These are phyloP conservation scores for Grapholita molesta DNA, from an alignment of 1,140 invertebrate genomes.

Conservation along the genomic window DNA sequence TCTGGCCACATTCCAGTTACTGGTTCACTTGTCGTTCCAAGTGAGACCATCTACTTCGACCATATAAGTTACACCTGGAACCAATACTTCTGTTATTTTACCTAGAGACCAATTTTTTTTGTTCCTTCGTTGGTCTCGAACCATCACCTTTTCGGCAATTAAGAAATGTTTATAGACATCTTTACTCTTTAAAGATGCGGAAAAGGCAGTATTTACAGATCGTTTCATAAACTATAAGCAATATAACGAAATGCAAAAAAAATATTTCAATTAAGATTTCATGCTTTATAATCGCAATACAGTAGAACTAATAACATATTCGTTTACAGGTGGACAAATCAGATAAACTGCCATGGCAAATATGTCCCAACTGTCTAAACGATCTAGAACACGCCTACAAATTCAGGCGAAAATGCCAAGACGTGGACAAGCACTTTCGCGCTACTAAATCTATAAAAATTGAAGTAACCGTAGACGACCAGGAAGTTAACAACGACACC, in stretches of 20 bases:
- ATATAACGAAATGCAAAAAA: too few species aligned
- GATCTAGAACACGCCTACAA: slow-evolving; percentile 67
- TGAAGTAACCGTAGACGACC: slow-evolving; percentile 48
- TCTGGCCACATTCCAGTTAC: too few species aligned
- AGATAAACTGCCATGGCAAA: slow-evolving; percentile 61
- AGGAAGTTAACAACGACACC: slow-evolving; percentile 19
- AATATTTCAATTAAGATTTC: too few species aligned
- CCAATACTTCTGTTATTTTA: too few species aligned
- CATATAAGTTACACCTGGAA: too few species aligned
- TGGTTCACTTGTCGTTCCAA: too few species aligned
- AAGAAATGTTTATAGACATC: not conserved
- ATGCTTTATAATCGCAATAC: too few species aligned
- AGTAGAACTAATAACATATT: slow-evolving; percentile 28
- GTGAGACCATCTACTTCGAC: too few species aligned
- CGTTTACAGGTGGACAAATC: slow-evolving; percentile 55
- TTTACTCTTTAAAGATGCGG: not conserved
- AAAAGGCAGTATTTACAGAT: too few species aligned
- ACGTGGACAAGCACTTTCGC: slow-evolving; percentile 52
- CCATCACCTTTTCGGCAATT: not conserved
- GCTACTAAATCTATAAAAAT: slow-evolving; percentile 28
- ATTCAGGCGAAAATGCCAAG: slow-evolving; percentile 70
- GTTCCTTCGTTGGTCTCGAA: not conserved
- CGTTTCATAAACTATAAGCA: too few species aligned
- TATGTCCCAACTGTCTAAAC: slow-evolving; percentile 62
- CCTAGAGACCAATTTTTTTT: too few species aligned